Conservation (phyloP, 1,140 invertebrate genomes). For the Dufourea novaeangliae region DNA sequence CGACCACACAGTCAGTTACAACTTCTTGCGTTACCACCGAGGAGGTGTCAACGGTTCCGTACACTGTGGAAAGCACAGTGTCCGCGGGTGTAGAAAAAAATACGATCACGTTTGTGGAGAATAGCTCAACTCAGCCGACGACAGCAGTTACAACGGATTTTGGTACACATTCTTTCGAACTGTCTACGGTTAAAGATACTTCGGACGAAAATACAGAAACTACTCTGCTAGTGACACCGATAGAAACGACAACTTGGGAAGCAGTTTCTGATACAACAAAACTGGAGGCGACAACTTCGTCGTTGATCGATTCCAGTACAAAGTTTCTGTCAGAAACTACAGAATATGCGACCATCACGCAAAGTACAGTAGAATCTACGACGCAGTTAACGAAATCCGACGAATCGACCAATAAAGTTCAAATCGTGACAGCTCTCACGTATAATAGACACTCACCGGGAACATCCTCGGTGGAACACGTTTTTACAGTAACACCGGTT, state of each 20-base stretch:
- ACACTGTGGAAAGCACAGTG: slow-evolving; percentile 12
- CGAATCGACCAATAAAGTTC: neutral
- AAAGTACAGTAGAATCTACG: neutral
- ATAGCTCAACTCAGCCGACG: neutral
- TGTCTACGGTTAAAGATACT: slow-evolving; percentile 2
- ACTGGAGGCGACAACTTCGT: neutral
- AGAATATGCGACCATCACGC: neutral
- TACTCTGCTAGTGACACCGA: neutral
- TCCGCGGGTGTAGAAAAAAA: neutral
- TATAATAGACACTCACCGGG: neutral
- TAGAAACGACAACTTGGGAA: neutral
- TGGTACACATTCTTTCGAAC: neutral
- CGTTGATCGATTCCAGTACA: neutral
- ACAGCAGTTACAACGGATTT: neutral
- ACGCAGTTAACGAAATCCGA: neutral
- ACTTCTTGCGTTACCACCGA: neutral
- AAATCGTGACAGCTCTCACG: slow-evolving; percentile 29
- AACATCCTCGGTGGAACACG: neutral
- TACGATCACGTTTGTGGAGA: neutral
- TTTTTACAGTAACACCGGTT: slow-evolving; percentile 28
- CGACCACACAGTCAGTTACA: neutral
- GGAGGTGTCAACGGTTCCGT: neutral
- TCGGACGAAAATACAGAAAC: neutral
- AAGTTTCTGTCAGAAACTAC: neutral
- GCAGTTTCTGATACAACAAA: neutral